Base-by-base conservation (phyloP, 1,140 invertebrate genomes). In the Anastatus disparis region DNA sequence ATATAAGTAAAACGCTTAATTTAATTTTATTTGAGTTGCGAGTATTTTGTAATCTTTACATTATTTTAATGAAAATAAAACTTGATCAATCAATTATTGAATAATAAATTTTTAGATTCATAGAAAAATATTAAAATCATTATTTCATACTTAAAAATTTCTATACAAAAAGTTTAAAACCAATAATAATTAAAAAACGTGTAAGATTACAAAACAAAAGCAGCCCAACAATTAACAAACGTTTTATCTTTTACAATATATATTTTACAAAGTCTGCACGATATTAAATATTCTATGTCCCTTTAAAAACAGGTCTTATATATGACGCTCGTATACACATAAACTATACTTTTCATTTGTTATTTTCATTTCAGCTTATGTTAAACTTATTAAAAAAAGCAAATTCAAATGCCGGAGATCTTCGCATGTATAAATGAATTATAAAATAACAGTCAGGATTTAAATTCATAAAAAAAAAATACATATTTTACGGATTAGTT, bases 251-350 rank as follows among this genome's bases (percentile, higher is more conserved):
- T 31, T 52, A 40, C 1, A 64, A 50, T 63, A 38, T 15, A 55
- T 64, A 64, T 64, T 22, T 52, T 64, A 64, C 61, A 52, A 38
- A 52, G 10, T 62, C 24, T 38, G 61, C 12, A 27, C 17, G 24
- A 62, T 10, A 17, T 9, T n/a, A 38, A 46, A 62, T 24, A 17
- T 62, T 6, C 12, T 61, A 46, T 17, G n/a, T 42, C 2, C 58
- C n/a, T 2, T 31, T 13, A 48, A 20, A 48, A 62, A 35, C 27
- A n/a, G n/a, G 38, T 35, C 48, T 52, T 52, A 15, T 53, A 35
- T 20, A 22, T 29, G 35, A 20, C 40, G 40, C n/a, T n/a, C 31
- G 38, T 44, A 27, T 6, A 61, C 24, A 61, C 26, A 59, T 42
- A 59, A 24, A 42, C 42, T 29, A 29, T 53, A 53, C 50, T 29